phyloP scores from a whole-genome alignment of 1,140 invertebrate genomes.

The Drosophila murphyi region DNA sequence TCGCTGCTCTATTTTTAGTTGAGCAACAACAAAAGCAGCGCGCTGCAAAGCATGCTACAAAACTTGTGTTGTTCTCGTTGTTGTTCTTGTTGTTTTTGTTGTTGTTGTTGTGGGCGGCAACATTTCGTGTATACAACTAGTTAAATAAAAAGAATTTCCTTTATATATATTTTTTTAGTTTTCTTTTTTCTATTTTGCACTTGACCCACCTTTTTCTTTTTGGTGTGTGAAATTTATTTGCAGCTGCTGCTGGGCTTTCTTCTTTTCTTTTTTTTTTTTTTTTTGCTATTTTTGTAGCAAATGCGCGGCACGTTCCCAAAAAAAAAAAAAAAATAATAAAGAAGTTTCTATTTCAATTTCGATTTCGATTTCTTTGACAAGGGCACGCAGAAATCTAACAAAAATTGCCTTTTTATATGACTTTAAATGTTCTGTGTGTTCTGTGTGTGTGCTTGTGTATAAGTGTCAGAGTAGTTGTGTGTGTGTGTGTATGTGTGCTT shows the following conservation, averaged over 20 bases:
- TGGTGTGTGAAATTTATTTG: constrained; percentile 28
- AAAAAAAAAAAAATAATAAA: constrained; percentile 28
- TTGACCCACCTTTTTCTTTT: constrained; percentile 77
- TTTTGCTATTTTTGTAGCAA: constrained; percentile 38
- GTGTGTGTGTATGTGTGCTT: constrained; percentile 24
- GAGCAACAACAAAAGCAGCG: constrained; percentile 25
- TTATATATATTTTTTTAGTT: not conserved
- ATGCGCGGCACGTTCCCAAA: constrained; percentile 71
- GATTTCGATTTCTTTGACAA: constrained; percentile 46
- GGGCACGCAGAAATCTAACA: constrained; percentile 66
- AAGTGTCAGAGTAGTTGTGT: constrained; percentile 1
- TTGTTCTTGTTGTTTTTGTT: no score
- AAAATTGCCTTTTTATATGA: constrained; percentile 69
- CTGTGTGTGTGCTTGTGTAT: constrained; percentile 8
- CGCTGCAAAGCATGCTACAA: constrained; percentile 73
- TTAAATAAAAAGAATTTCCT: constrained; percentile 59
- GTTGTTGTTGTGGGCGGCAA: constrained; percentile 23
- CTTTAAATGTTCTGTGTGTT: constrained; percentile 58
- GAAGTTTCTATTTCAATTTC: constrained; percentile 50
- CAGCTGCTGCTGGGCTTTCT: constrained; percentile 19
- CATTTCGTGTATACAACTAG: constrained; percentile 76
- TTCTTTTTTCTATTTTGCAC: constrained; percentile 56
- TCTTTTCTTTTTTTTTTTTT: constrained; percentile 1
- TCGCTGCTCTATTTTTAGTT: constrained; percentile 55
- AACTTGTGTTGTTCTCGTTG: constrained; percentile 19